Percentiles rank a stretch among this genome's conserved stretches.
Evolutionary conservation across 2,113 vertebrate species (phyloP).

Genomic region (Vulpes ferrilata): DNA sequence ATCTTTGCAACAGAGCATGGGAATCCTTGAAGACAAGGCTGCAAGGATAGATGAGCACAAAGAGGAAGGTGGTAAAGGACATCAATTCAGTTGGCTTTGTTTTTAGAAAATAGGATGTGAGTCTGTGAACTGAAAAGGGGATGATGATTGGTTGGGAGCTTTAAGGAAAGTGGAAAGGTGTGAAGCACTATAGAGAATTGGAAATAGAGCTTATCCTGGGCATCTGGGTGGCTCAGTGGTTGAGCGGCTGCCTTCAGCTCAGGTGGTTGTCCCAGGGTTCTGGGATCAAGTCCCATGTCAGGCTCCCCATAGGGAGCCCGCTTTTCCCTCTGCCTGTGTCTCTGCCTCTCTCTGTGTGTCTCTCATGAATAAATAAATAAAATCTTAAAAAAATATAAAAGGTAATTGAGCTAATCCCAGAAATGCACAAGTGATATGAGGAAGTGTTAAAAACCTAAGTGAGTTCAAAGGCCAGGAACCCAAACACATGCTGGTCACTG

Average conservation of each 20-base stretch:
- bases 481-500: not conserved
- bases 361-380: too few relatives aligned
- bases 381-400: too few relatives aligned
- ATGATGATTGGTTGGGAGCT: not conserved
- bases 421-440: not conserved
- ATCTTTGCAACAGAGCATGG: fast-evolving
- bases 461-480: not conserved
- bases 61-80: not conserved
- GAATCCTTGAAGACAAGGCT: not conserved
- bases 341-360: too few relatives aligned
- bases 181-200: not conserved
- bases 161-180: not conserved
- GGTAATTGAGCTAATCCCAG: not conserved
- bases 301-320: too few relatives aligned
- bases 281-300: too few relatives aligned
- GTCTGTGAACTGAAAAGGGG: not conserved
- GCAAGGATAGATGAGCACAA: not conserved
- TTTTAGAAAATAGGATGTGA: not conserved
- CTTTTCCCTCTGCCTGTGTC: too few relatives aligned
- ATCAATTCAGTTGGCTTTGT: not conserved
- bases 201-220: not conserved
- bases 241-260: too few relatives aligned
- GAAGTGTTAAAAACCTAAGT: not conserved
- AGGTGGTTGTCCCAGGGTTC: too few relatives aligned
- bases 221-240: too few relatives aligned